These are phyloP conservation scores for Opisthocomus hoazin DNA, from an alignment of 2,113 vertebrate genomes.

Conservation along the genomic window DNA sequence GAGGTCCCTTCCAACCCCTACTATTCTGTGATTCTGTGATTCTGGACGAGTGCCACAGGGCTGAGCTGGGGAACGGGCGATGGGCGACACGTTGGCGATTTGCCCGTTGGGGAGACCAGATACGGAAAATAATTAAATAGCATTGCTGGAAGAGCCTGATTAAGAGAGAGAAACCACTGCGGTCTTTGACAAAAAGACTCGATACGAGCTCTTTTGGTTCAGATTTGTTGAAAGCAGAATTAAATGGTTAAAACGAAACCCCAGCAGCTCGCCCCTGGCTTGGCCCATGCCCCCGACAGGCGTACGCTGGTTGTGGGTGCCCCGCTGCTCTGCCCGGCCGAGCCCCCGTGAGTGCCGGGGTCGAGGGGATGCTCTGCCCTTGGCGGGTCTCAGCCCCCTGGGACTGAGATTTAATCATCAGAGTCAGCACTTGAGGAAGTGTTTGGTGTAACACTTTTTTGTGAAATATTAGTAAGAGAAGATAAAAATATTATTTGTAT, in stretches of 20 bases:
- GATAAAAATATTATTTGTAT: accelerated
- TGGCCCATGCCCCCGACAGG: not conserved
- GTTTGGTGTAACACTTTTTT: accelerated
- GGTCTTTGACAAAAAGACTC: not conserved
- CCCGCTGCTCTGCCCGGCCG: accelerated
- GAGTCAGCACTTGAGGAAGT: accelerated
- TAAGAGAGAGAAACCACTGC: not conserved
- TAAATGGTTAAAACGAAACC: accelerated
- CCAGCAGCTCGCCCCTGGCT: not conserved
- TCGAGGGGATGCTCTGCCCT: not conserved
- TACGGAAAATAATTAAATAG: not conserved
- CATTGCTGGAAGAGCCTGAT: not conserved
- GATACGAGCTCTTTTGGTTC: accelerated
- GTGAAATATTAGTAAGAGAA: accelerated
- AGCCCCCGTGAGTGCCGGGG: not conserved
- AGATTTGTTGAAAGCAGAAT: not conserved
- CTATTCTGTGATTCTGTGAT: too few species aligned
- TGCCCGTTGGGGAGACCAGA: not conserved
- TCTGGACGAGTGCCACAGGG: accelerated
- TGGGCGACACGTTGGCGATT: not conserved
- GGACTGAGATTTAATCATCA: not conserved
- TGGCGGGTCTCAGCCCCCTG: too few species aligned
- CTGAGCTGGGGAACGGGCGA: not conserved
- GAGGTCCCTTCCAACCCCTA: too few species aligned
- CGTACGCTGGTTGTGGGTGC: not conserved